Base-by-base conservation (phyloP, 2,113 vertebrate genomes). In the Vulpes lagopus region DNA sequence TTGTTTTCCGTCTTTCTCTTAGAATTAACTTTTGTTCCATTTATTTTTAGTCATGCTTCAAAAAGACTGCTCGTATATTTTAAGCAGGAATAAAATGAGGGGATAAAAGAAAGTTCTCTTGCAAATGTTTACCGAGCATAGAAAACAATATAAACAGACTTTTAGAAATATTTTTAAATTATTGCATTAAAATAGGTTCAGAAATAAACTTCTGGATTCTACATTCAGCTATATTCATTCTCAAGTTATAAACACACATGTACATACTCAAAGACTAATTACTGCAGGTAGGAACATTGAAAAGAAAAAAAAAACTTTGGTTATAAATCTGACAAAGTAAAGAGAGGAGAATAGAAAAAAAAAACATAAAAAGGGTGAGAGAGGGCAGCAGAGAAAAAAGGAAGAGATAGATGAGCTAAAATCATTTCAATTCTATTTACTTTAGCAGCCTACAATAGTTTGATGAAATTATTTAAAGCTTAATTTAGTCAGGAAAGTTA, bases 51-150 rank as follows among this genome's bases (percentile, higher is more conserved):
- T 76, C 87, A 82, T 71, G 35, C 59, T 92, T 92, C 95, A 67
- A 93, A 95, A 88, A 76, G 62, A 92, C 73, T 93, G 92, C 81
- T 97, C 97, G 96, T 97, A 49, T 93, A 98, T 98, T 98, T 98
- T 97, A 98, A 98, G 67, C 85, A 98, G 93, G 84, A 97, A 95
- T 96, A 98, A 97, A 97, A 74, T 32, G 17, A 49, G 84, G 32
- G 78, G 20, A 76, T 86, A 78, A 95, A 64, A 53, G 80, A 94
- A 8, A 17, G 11, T 94, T 96, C 60, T 97, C 97, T 91, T 95
- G 98, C 87, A 95, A 86, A 85, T 92, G 51, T 55, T 90, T 94
- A 92, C 57, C 84, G 90, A 96, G 95, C 88, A 97, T 96, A 97
- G 87, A 97, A 95, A 91, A 96, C 65, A 91, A 67, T 95, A 91